Conservation (phyloP, 2,797 vertebrate genomes). For the Cynopterus sphinx region DNA sequence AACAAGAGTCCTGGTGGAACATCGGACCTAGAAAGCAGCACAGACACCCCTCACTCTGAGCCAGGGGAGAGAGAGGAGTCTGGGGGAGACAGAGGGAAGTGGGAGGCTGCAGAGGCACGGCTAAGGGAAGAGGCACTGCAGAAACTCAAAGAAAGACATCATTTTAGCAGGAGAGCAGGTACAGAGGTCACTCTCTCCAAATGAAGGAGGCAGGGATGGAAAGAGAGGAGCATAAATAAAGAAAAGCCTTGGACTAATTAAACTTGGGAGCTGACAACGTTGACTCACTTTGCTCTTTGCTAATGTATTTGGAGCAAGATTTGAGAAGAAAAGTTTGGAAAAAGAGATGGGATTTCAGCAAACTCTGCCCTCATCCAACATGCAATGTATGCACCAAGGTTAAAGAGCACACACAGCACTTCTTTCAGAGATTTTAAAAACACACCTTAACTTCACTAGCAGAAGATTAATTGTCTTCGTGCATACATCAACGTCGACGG, state of each 20-base stretch:
- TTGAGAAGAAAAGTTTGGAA: slow-evolving; percentile 12
- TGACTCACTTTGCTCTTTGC: neutral
- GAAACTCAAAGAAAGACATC: neutral
- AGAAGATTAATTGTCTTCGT: neutral
- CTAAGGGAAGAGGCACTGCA: neutral
- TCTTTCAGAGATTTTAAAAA: slow-evolving; percentile 5
- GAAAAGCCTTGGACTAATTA: slow-evolving; percentile 9
- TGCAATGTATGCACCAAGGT: neutral
- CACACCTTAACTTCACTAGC: neutral
- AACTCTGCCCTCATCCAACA: neutral
- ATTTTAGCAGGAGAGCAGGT: neutral
- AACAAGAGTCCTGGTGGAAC: neutral
- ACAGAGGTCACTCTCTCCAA: neutral
- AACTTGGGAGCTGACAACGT: neutral
- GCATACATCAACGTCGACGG: neutral
- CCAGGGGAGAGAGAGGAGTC: neutral
- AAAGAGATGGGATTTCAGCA: neutral
- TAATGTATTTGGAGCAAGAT: slow-evolving; percentile 48
- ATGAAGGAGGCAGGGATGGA: neutral
- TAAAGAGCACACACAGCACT: neutral
- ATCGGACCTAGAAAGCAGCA: neutral
- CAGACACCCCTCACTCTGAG: neutral
- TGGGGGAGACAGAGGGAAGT: neutral
- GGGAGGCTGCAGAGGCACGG: neutral
- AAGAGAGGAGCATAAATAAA: neutral